Evolutionary conservation across 35 echinoderm and acorn worm species (phyloP).

Genomic region (Nesometra sesokonis): DNA sequence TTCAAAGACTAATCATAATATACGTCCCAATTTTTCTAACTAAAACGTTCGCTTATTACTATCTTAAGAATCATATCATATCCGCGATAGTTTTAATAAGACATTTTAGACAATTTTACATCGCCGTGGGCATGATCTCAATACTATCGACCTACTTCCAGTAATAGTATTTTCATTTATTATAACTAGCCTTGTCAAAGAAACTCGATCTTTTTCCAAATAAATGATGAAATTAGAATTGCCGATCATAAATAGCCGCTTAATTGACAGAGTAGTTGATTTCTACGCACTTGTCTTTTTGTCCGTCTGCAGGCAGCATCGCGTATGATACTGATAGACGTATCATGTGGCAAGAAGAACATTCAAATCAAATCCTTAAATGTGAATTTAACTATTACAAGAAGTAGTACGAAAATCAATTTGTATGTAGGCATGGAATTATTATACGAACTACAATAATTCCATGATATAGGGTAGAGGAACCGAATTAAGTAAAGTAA

Average conservation of each 20-base stretch:
- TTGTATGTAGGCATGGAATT: too few relatives aligned
- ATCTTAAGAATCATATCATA: not conserved
- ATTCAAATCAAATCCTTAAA: not conserved
- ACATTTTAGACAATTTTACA: not conserved
- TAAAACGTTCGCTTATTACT: not conserved
- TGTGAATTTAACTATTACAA: not conserved
- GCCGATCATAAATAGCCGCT: not conserved
- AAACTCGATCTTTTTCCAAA: not conserved
- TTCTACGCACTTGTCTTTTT: not conserved
- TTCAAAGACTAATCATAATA: not conserved
- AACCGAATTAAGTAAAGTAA: too few relatives aligned
- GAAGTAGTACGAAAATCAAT: not conserved
- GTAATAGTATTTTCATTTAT: not conserved
- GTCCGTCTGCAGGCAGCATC: not conserved
- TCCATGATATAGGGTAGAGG: too few relatives aligned
- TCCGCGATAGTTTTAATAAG: not conserved
- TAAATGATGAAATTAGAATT: not conserved
- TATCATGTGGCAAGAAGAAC: not conserved
- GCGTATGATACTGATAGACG: not conserved
- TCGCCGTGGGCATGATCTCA: not conserved
- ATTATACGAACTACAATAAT: too few relatives aligned
- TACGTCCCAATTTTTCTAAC: not conserved
- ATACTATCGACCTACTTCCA: not conserved
- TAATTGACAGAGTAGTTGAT: not conserved
- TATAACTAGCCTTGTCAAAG: not conserved